Evolutionary conservation across 35 echinoderm and acorn worm species (phyloP).

Genomic region (Holothuria glaberrima): DNA sequence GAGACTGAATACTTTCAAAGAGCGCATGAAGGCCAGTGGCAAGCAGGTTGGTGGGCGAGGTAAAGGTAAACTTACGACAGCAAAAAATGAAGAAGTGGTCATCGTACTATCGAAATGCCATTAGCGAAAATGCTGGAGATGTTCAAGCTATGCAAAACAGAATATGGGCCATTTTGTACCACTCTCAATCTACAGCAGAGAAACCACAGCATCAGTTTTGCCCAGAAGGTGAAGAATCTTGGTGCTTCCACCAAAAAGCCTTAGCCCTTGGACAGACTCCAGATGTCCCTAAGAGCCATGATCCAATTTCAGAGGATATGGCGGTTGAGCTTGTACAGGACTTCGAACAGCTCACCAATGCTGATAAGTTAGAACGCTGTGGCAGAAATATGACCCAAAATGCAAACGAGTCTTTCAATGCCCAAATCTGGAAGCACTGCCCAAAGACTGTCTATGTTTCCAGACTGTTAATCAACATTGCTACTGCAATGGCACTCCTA

Average conservation of each 20-base stretch:
- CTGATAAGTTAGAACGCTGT: not conserved
- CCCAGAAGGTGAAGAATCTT: not conserved
- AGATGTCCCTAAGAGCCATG: not conserved
- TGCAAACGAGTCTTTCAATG: constrained; percentile 17
- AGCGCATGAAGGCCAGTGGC: no score
- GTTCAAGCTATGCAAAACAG: not conserved
- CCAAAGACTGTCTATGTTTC: constrained; percentile 20
- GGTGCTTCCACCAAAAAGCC: constrained; percentile 25
- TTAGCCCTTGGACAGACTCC: not conserved
- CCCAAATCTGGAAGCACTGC: not conserved
- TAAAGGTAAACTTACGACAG: constrained; percentile 10
- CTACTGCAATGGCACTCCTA: not conserved
- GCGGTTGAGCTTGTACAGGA: not conserved
- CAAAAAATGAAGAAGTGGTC: constrained; percentile 11
- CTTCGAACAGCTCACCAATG: not conserved
- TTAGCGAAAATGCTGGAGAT: not conserved
- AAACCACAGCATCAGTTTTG: not conserved
- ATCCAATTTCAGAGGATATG: constrained; percentile 12
- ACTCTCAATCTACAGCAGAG: not conserved
- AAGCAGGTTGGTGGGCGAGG: not conserved
- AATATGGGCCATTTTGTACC: not conserved
- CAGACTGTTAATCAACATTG: not conserved
- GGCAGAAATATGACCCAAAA: constrained; percentile 12
- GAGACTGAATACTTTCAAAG: constrained; percentile 12
- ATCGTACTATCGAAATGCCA: constrained; percentile 6